Evolutionary conservation across 1,140 invertebrate genomes (phyloP).

Genomic region (Drosophila punjabiensis): DNA sequence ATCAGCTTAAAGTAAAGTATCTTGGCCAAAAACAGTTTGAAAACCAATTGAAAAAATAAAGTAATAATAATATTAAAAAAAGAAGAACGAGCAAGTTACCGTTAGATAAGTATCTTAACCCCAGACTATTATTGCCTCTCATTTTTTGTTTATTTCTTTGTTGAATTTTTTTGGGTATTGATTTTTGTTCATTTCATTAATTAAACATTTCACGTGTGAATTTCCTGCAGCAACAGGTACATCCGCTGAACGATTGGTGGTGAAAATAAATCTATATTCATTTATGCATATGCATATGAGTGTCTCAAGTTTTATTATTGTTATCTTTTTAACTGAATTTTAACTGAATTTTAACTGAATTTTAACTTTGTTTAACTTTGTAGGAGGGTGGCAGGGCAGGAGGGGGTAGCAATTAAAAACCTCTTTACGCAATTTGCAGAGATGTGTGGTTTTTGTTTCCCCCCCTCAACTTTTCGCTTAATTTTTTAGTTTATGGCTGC

Average conservation of each 20-base stretch:
- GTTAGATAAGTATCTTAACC: conserved; percentile 46
- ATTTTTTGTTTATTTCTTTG: conserved; percentile 4
- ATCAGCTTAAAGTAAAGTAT: conserved; percentile 39
- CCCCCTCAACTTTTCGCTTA: conserved; percentile 48
- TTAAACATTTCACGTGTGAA: conserved; percentile 71
- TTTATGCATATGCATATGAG: conserved; percentile 34
- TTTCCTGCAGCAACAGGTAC: conserved; percentile 63
- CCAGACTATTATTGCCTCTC: conserved; percentile 5
- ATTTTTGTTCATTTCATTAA: conserved; percentile 53
- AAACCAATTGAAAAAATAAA: conserved; percentile 7
- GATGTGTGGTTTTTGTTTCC: conserved; percentile 23
- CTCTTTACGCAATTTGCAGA: conserved; percentile 63
- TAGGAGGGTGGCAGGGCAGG: background rate
- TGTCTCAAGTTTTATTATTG: conserved; percentile 48
- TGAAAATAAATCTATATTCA: conserved; percentile 43
- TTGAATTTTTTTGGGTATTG: conserved; percentile 3
- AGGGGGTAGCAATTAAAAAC: conserved; percentile 58
- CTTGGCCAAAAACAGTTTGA: conserved; percentile 26
- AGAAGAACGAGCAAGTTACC: conserved; percentile 17
- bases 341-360: conserved; percentile 7
- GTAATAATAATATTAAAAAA: background rate
- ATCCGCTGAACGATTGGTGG: conserved; percentile 19
- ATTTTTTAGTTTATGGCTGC: conserved; percentile 69
- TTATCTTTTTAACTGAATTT: conserved; percentile 23
- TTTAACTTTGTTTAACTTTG: background rate